phyloP scores from a whole-genome alignment of 1,140 invertebrate species.

The Cyclargus thomasi region DNA sequence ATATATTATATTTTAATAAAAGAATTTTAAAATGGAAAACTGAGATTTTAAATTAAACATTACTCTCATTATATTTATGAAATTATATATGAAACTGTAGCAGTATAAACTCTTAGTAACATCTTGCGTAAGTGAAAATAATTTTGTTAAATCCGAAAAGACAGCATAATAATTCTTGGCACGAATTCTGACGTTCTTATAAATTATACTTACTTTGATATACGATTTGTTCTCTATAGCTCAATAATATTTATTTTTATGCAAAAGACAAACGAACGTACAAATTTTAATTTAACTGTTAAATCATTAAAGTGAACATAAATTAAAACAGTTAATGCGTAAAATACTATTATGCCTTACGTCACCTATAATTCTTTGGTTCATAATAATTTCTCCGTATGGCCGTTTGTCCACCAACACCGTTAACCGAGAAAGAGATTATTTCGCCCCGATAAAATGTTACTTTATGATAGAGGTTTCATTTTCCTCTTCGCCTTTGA shows the following conservation, averaged over 20 bases:
- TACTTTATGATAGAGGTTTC: too few relatives aligned
- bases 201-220: background rate
- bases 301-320: background rate
- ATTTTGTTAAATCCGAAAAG: background rate
- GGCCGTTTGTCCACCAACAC: too few relatives aligned
- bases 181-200: background rate
- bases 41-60: background rate
- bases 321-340: background rate
- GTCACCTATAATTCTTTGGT: too few relatives aligned
- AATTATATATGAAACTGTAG: too few relatives aligned
- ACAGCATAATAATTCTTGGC: background rate
- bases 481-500: too few relatives aligned
- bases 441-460: too few relatives aligned
- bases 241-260: background rate
- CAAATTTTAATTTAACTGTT: background rate
- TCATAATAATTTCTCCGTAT: too few relatives aligned
- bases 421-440: too few relatives aligned
- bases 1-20: too few relatives aligned
- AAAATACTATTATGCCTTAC: too few relatives aligned
- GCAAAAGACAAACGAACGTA: background rate
- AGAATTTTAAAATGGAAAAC: too few relatives aligned
- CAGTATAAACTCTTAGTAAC: background rate
- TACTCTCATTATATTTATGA: background rate
- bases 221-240: background rate
- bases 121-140: background rate